A percentile compares a stretch with the other conserved stretches of the same genome.
Evolutionary conservation across 2,888 invertebrate species (phyloP).

Genomic region (Rhingia rostrata): DNA sequence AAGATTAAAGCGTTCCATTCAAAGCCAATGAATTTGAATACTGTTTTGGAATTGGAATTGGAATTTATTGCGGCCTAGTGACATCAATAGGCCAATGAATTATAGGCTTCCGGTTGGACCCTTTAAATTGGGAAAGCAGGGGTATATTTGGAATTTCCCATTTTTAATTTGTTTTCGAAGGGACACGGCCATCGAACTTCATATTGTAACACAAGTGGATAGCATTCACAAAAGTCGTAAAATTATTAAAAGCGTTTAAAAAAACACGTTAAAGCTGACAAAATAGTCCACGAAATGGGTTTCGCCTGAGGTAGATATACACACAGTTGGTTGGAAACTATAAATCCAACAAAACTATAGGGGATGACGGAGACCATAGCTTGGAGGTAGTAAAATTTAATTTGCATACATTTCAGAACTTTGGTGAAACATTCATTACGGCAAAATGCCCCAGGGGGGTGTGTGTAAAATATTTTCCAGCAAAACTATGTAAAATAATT

Average conservation of each 20-base stretch:
- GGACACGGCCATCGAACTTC: background rate
- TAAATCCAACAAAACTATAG: background rate
- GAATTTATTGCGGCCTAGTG: conserved; percentile 43
- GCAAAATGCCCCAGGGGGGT: conserved; percentile 30
- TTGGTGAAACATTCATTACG: conserved; percentile 20
- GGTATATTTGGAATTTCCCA: background rate
- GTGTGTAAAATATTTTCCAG: conserved; percentile 11
- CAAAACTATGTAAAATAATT: conserved; percentile 44
- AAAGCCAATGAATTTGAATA: conserved; percentile 61
- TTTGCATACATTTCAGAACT: conserved; percentile 55
- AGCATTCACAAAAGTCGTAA: background rate
- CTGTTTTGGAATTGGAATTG: conserved; percentile 8
- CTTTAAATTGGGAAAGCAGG: too few relatives aligned
- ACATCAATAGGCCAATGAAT: conserved; percentile 31
- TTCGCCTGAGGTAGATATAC: too few relatives aligned
- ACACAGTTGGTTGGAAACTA: background rate
- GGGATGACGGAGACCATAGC: background rate
- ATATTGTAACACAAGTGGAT: background rate
- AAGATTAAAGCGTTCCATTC: conserved; percentile 45
- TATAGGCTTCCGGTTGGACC: conserved; percentile 2
- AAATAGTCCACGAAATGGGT: too few relatives aligned
- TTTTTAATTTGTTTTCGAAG: background rate
- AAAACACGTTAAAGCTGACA: background rate
- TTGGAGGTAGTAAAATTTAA: conserved; percentile 39
- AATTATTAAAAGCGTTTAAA: background rate